These are phyloP conservation scores for Xerus rutilus DNA, from an alignment of 2,797 vertebrate species.

Conservation along the genomic window DNA sequence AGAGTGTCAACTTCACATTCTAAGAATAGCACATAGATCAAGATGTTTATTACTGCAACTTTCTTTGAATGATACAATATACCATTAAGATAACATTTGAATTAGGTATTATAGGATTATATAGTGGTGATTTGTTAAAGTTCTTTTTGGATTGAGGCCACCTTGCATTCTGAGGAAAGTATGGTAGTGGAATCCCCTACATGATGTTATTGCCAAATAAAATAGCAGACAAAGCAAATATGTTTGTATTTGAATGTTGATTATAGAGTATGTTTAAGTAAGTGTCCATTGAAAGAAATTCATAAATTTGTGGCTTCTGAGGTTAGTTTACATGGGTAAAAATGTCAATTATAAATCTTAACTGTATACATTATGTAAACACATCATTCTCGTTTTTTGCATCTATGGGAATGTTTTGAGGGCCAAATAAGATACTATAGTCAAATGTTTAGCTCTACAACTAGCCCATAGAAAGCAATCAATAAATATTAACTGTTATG, in stretches of 20 bases:
- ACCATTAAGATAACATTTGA: not conserved
- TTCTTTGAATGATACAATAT: not conserved
- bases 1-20: not conserved
- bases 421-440: not conserved
- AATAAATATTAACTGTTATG: not conserved
- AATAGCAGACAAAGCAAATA: not conserved
- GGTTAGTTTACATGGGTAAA: not conserved
- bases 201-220: not conserved
- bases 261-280: not conserved
- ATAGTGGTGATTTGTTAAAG: not conserved
- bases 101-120: not conserved
- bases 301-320: not conserved
- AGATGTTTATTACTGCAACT: not conserved
- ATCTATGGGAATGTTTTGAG: not conserved
- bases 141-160: not conserved
- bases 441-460: slow-evolving; percentile 6
- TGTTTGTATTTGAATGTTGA: not conserved
- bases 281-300: slow-evolving; percentile 3
- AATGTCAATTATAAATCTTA: not conserved
- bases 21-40: not conserved
- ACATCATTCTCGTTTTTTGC: not conserved
- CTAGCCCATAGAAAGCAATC: not conserved
- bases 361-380: not conserved
- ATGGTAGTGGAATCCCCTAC: not conserved
- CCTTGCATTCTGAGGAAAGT: not conserved